Base-by-base conservation (phyloP, 1,140 invertebrate genomes). In the Phymastichus coffea region DNA sequence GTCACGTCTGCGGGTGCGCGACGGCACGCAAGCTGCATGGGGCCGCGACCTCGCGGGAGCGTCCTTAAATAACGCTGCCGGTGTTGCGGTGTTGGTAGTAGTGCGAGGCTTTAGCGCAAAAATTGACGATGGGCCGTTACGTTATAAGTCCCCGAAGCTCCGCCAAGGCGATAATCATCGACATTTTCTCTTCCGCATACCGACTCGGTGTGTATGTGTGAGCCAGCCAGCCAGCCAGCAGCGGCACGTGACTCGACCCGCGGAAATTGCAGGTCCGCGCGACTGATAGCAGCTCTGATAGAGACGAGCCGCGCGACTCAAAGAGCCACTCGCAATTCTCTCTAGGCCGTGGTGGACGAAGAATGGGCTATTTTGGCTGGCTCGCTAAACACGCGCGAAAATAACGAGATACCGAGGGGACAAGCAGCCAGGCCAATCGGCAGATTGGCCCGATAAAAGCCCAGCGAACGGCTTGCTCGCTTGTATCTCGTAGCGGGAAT, bases 151-250 rank as follows among this genome's bases (percentile, higher is more conserved):
- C 20, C 53, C 64, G 58, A 64, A n/a, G n/a, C n/a, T n/a, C n/a
- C 56, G 66, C 60, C 67, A 57, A 61, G 48, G 70, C 66, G 75
- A 76, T 77, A 76, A 74, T 72, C 75, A 77, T 77, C 74, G 74
- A 75, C 75, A 76, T 74, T 76, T 74, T 76, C 73, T 72, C 75
- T 77, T 77, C 75, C 74, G 74, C 75, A 75, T 77, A 73, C 74
- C 75, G 72, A 75, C 74, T 76, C 72, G 64, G 70, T 64, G 62
- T 14, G 38, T 33, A 14, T n/a, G n/a, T n/a, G n/a, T n/a, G n/a
- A n/a, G n/a, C n/a, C n/a, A n/a, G n/a, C n/a, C n/a, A n/a, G n/a
- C n/a, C n/a, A 67, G 30, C 30, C 46, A 25, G n/a, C n/a, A n/a
- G n/a, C n/a, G 14, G 69, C 69, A 75, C 72, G 72, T 75, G 73